Evolutionary conservation across 2,797 vertebrate genomes (phyloP).

Genomic region (Morus bassanus): DNA sequence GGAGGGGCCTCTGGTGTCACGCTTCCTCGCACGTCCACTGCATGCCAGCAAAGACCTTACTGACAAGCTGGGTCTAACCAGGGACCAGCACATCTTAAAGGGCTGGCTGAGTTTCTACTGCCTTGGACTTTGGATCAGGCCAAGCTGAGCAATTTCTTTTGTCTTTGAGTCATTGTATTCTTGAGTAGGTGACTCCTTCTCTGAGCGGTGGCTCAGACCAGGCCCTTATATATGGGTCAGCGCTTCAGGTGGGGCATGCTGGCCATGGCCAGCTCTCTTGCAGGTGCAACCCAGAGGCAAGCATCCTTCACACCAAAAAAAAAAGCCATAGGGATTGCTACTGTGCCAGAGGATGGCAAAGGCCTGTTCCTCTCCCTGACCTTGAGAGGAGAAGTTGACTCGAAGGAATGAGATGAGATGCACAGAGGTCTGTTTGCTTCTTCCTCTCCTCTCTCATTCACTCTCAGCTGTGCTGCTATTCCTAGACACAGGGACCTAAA

Average conservation of each 20-base stretch:
- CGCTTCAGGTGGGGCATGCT: neutral
- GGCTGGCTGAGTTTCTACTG: neutral
- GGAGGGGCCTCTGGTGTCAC: neutral
- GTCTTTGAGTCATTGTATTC: neutral
- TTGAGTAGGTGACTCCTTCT: neutral
- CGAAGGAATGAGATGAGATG: neutral
- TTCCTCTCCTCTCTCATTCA: neutral
- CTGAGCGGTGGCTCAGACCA: neutral
- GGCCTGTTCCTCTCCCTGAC: neutral
- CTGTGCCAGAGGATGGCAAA: neutral
- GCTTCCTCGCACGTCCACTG: neutral
- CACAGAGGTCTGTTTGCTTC: neutral
- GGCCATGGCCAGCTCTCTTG: neutral
- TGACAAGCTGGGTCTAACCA: neutral
- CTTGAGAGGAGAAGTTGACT: neutral
- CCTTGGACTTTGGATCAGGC: neutral
- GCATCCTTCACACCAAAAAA: neutral
- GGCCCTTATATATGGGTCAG: neutral
- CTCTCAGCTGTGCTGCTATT: neutral
- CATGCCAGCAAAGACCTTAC: neutral
- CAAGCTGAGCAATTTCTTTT: neutral
- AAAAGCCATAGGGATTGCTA: neutral
- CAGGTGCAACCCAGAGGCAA: neutral
- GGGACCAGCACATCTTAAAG: neutral
- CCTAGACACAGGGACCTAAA: constrained; percentile 12